Base-by-base conservation (phyloP, 1,140 invertebrate species). In the Acromyrmex echinatior region DNA sequence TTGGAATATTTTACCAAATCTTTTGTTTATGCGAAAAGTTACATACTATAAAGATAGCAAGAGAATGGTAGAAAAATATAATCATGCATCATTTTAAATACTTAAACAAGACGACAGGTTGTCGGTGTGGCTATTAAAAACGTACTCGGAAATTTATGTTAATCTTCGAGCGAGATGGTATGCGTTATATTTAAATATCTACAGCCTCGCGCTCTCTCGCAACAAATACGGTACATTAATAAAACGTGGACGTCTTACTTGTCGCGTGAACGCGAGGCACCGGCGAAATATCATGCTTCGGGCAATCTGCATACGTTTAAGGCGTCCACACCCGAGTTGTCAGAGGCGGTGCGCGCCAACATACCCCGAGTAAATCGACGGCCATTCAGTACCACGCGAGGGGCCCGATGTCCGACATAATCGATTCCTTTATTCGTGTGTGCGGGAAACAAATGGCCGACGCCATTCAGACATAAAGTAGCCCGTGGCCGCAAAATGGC, bases 341-440 rank as follows among this genome's bases (percentile, higher is more conserved):
- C 80, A 84, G 80, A 84, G 80, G 80, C 80, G 80, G 70, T 84
- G 53, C 78, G 79, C 65, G 79, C 65, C 79, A 71, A 71, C 66
- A 45, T 76, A 25, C 56, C 70, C 80, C 70, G 80, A 76, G 80
- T 84, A 84, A 84, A 84, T 84, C 80, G 80, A 84, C 80, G 70
- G 70, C 70, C 80, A 84, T 84, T 84, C 80, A 84, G 56, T 84
- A 84, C 56, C 70, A 62, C 68, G 70, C 70, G 70, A 84, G 70
- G 56, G 39, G 80, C 70, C 80, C 80, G 80, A 84, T 84, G 56
- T 70, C 70, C 80, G 80, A 63, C 80, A 76, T 84, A 84, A 84
- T 84, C 80, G 80, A 84, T 84, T 84, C 80, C 80, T 84, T 84
- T 84, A 84, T 84, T 84, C 70, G 80, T 84, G 80, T 58, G 58